A percentile compares a stretch with the other conserved stretches of the same genome.
These are phyloP conservation scores for Cheirogaleus medius DNA, from an alignment of 2,113 vertebrate species.

Conservation along the genomic window DNA sequence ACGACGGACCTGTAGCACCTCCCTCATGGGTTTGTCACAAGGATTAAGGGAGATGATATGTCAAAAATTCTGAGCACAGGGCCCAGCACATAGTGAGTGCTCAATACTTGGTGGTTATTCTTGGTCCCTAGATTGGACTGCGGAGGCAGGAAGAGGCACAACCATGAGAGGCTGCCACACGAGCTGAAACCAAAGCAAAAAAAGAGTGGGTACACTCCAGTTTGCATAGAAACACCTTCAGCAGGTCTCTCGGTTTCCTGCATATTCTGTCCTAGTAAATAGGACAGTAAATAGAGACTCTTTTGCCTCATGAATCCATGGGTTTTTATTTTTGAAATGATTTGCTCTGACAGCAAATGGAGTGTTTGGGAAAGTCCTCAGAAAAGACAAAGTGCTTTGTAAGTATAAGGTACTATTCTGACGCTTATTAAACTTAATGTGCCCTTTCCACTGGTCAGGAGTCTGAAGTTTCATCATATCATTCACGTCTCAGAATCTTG, in stretches of 20 bases:
- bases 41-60: not conserved
- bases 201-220: not conserved
- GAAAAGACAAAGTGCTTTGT: not conserved
- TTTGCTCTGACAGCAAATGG: conserved; percentile 12
- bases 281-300: not conserved
- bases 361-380: not conserved
- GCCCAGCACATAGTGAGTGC: not conserved
- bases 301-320: not conserved
- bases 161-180: not conserved
- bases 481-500: not conserved
- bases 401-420: not conserved
- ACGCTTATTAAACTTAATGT: not conserved
- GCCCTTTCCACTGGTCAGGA: not conserved
- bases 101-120: not conserved
- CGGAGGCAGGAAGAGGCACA: not conserved
- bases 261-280: not conserved
- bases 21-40: not conserved
- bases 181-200: not conserved
- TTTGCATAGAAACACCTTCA: not conserved
- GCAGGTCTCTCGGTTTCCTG: not conserved
- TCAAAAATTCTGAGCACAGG: not conserved
- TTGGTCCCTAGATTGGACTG: not conserved
- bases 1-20: not conserved
- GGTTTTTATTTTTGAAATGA: not conserved
- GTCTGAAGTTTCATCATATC: not conserved